phyloP scores from a whole-genome alignment of 2,797 vertebrate genomes.

The Sardinella longiceps region DNA sequence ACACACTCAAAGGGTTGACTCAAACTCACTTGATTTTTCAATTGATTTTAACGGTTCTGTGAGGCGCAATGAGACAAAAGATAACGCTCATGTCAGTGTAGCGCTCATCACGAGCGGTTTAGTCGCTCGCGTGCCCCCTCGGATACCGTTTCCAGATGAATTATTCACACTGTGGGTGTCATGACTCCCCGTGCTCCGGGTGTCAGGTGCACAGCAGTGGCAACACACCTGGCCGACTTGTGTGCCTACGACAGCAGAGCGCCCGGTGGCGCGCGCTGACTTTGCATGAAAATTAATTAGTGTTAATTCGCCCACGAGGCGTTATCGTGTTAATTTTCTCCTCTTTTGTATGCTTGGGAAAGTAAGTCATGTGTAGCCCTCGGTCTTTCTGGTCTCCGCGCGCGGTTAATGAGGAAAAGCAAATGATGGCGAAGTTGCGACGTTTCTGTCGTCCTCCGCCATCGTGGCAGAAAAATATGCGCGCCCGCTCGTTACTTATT shows the following conservation, averaged over 20 bases:
- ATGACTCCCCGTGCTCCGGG: not conserved
- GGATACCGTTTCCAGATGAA: not conserved
- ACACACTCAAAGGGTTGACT: not conserved
- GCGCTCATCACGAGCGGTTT: not conserved
- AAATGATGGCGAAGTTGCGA: slow-evolving; percentile 8
- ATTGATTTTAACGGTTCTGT: not conserved
- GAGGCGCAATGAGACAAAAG: not conserved
- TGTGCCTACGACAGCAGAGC: not conserved
- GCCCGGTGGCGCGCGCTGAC: not conserved
- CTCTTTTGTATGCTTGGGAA: not conserved
- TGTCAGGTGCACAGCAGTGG: not conserved
- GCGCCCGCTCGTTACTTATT: slow-evolving; percentile 65
- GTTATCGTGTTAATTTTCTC: not conserved
- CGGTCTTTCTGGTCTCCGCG: not conserved
- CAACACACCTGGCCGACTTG: not conserved
- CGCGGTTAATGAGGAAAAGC: not conserved
- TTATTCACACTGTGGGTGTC: not conserved
- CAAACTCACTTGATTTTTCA: not conserved
- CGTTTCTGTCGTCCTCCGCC: slow-evolving; percentile 42
- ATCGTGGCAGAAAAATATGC: slow-evolving; percentile 53
- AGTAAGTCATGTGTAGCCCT: slow-evolving; percentile 6
- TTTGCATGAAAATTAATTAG: not conserved
- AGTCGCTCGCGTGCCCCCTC: not conserved
- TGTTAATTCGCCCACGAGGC: slow-evolving; percentile 8
- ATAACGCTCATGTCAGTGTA: not conserved